These are phyloP conservation scores for Lasioglossum morio DNA, from an alignment of 2,888 invertebrate genomes.

Conservation along the genomic window DNA sequence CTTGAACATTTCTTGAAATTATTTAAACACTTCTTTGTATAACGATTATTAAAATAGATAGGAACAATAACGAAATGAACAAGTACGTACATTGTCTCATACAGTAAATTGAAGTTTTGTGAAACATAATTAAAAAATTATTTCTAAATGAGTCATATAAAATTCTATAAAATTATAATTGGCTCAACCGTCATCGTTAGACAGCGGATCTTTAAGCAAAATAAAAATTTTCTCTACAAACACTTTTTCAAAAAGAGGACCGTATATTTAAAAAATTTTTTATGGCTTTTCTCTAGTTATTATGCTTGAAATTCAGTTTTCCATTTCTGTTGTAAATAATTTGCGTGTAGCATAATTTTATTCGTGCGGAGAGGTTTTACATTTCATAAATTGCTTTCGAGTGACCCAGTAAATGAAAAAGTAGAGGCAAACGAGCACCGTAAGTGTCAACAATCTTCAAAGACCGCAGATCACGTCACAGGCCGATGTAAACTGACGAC, in stretches of 20 bases:
- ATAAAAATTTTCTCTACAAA: too few relatives aligned
- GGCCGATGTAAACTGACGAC: neutral
- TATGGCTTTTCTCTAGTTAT: too few relatives aligned
- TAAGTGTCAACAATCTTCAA: slow-evolving; percentile 1
- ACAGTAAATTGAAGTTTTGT: neutral
- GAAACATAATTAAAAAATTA: neutral
- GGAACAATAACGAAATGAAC: too few relatives aligned
- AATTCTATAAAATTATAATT: neutral
- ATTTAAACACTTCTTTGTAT: neutral
- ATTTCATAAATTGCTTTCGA: neutral
- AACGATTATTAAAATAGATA: too few relatives aligned
- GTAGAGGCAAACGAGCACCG: neutral
- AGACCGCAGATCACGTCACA: neutral
- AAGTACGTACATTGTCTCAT: too few relatives aligned
- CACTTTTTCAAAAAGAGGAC: too few relatives aligned
- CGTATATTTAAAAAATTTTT: too few relatives aligned
- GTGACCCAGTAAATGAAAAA: neutral
- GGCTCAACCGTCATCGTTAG: neutral
- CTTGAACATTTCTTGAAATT: neutral
- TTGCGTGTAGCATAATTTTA: neutral
- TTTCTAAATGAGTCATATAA: neutral
- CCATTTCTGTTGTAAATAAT: neutral
- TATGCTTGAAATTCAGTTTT: neutral
- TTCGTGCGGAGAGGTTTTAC: neutral
- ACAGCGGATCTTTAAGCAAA: too few relatives aligned